Base-by-base conservation (phyloP, 2,888 invertebrate species). In the Drosophila buzzatii region DNA sequence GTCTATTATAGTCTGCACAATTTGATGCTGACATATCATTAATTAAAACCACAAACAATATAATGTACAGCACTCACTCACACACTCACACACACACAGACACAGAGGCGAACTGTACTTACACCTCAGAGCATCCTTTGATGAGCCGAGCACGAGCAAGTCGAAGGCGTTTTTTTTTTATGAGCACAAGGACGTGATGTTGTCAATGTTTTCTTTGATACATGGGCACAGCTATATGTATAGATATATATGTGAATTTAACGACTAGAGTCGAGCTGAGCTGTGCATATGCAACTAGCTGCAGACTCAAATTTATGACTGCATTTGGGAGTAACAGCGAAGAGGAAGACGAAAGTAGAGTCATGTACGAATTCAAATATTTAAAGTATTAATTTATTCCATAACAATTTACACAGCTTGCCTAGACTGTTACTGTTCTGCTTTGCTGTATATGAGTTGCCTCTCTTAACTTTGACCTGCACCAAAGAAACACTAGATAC, bases 11-110 rank as follows among this genome's bases (percentile, higher is more conserved):
- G 61, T 27, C 31, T 44, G 20, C 31, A 59, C 37, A 68, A 76
- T 73, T 73, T 71, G 18, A 65, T 64, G 81, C 71, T 76, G 79
- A 73, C 81, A n/a, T 64, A n/a, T 76, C 71, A 83, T 86, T 84
- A 81, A 85, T 84, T 76, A 74, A 83, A 56, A 45, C 73, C 58
- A 53, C 76, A 76, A 76, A 81, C 68, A 76, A 65, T 69, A 83
- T 76, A 89, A 76, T 62, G 63, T 58, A 67, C 63, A 66, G 39
- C 68, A 70, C 14, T 33, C 31, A 60, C 4, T 23, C 33, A 35
- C n/a, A n/a, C 42, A 20, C 14, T 18, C 33, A 20, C 67, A 68
- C 16, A 35, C 18, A 16, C 10, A 41, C 3, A 27, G 9, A 10
- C 16, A 23, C 31, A 37, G 20, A 64, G 33, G 41, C 35, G 23